phyloP scores from a whole-genome alignment of 1,140 invertebrate species.

The Caligus rogercresseyi region DNA sequence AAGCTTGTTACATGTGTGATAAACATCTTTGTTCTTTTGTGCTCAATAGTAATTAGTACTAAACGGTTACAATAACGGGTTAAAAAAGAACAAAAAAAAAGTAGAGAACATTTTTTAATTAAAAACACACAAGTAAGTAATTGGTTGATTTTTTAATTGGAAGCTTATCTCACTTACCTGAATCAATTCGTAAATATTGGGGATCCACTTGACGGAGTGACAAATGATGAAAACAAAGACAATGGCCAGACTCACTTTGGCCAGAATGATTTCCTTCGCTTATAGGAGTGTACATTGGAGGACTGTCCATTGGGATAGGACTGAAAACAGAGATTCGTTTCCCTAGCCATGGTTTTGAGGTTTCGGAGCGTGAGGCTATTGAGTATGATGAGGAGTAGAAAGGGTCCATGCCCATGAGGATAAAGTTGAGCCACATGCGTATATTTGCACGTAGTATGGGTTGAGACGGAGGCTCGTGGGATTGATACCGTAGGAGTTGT shows the following conservation, averaged over 20 bases:
- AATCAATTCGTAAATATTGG: conserved; percentile 9
- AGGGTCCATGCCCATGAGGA: conserved; percentile 11
- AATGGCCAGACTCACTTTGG: conserved; percentile 14
- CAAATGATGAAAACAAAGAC: conserved; percentile 10
- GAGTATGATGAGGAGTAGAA: conserved; percentile 5
- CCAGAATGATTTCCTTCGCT: conserved; percentile 11
- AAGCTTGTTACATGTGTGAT: too few species aligned
- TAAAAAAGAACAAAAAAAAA: too few species aligned
- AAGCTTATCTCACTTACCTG: background rate
- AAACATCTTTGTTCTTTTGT: too few species aligned
- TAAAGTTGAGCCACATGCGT: conserved; percentile 16
- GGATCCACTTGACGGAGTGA: conserved; percentile 16
- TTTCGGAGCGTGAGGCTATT: conserved; percentile 5
- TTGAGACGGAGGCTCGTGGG: conserved; percentile 5
- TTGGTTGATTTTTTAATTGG: too few species aligned
- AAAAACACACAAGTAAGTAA: too few species aligned
- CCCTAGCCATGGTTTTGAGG: background rate
- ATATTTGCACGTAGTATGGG: conserved; percentile 16
- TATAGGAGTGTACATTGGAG: background rate
- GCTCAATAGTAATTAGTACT: too few species aligned
- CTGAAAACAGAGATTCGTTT: background rate
- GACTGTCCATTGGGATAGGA: background rate
- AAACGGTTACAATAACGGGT: too few species aligned
- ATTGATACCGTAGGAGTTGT: background rate
- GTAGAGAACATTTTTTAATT: too few species aligned